phyloP scores from a whole-genome alignment of 2,888 invertebrate genomes.

The Drosophila suboccidentalis region DNA sequence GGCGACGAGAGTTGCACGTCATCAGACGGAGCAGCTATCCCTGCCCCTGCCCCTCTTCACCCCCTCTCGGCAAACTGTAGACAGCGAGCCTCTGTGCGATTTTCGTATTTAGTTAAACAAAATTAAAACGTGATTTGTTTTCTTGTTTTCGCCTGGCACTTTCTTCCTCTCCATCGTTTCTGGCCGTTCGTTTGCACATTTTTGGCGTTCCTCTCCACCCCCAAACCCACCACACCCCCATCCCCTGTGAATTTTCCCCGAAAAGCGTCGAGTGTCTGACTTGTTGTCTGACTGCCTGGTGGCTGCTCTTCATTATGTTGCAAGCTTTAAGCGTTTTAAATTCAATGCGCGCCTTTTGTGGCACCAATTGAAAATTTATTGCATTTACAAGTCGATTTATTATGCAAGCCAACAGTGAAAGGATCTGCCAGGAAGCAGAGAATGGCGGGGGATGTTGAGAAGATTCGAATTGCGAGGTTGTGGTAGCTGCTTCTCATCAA shows the following conservation, averaged over 20 bases:
- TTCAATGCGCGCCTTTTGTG: constrained; percentile 66
- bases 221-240: too few relatives aligned
- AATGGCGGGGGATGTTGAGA: not conserved
- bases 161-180: constrained; percentile 23
- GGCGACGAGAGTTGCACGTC: constrained; percentile 78
- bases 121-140: constrained; percentile 85
- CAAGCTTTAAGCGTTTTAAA: constrained; percentile 71
- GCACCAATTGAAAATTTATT: constrained; percentile 76
- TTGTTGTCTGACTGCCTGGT: constrained; percentile 34
- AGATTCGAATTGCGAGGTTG: constrained; percentile 35
- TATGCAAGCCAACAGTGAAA: constrained; percentile 64
- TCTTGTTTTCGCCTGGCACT: constrained; percentile 79
- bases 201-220: constrained; percentile 56
- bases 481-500: constrained; percentile 66
- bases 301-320: constrained; percentile 69
- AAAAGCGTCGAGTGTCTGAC: constrained; percentile 29
- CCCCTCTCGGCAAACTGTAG: not conserved
- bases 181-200: constrained; percentile 57
- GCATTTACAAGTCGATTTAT: constrained; percentile 80
- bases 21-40: constrained; percentile 60
- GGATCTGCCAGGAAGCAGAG: constrained; percentile 1
- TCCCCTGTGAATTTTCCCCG: not conserved
- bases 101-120: constrained; percentile 84
- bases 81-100: constrained; percentile 62
- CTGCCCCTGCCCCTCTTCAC: not conserved